Evolutionary conservation across 2,113 vertebrate species (phyloP).

Genomic region (Gobius niger): DNA sequence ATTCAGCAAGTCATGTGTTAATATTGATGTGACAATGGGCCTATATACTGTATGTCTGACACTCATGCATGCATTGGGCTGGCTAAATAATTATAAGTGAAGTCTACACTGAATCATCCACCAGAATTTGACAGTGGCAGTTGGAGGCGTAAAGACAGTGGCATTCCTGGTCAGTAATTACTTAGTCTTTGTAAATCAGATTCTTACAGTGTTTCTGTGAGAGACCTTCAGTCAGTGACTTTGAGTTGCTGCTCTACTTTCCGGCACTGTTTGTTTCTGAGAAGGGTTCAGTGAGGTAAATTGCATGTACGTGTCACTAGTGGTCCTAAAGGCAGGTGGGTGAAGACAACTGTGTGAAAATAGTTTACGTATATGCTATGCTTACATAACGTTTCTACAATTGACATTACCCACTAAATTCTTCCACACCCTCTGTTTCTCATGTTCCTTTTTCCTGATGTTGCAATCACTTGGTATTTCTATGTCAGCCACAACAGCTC

Average conservation of each 20-base stretch:
- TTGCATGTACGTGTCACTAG: background rate
- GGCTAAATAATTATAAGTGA: slow-evolving; percentile 53
- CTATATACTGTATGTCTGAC: background rate
- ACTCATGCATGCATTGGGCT: slow-evolving; percentile 28
- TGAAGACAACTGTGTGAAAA: no score
- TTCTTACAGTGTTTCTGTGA: background rate
- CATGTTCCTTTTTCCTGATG: no score
- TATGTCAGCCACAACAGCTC: no score
- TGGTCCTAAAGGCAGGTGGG: no score
- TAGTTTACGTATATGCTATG: no score
- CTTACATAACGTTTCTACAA: no score
- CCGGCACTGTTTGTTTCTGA: background rate
- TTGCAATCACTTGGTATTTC: no score
- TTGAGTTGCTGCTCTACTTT: background rate
- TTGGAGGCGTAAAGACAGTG: slow-evolving; percentile 51
- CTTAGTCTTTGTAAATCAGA: slow-evolving; percentile 30
- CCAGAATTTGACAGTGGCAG: slow-evolving; percentile 53
- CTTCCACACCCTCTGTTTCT: no score
- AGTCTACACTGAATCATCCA: slow-evolving; percentile 20
- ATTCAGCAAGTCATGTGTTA: slow-evolving; percentile 20
- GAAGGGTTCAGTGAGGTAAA: background rate
- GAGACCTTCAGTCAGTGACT: slow-evolving; percentile 2
- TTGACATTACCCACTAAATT: no score
- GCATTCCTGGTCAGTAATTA: slow-evolving; percentile 26
- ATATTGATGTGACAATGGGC: slow-evolving; percentile 33